A percentile compares a stretch with the other conserved stretches of the same genome.
Evolutionary conservation across 2,888 invertebrate genomes (phyloP).

Genomic region (Lampropteryx suffumata): DNA sequence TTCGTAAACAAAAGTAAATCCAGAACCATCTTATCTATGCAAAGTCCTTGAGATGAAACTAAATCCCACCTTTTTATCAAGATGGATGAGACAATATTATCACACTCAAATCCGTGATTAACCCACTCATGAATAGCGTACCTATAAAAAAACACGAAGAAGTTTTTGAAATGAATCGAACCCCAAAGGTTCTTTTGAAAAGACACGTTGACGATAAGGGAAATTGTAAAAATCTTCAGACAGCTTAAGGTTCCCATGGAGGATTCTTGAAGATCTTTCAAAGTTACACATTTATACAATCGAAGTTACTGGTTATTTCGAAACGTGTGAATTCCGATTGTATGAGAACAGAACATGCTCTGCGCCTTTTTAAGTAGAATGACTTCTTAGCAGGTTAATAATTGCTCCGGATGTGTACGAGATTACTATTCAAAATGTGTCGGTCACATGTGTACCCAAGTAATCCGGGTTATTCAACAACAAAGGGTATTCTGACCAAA

Average conservation of each 20-base stretch:
- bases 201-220: background rate
- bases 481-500: background rate
- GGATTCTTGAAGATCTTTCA: too few relatives aligned
- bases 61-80: slow-evolving; percentile 65
- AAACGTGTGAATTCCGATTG: too few relatives aligned
- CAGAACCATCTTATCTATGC: slow-evolving; percentile 59
- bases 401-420: too few relatives aligned
- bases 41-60: slow-evolving; percentile 64
- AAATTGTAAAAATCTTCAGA: slow-evolving; percentile 9
- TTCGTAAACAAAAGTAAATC: slow-evolving; percentile 18
- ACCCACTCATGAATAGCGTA: background rate
- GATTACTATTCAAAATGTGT: too few relatives aligned
- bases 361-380: too few relatives aligned
- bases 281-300: too few relatives aligned
- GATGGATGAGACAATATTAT: slow-evolving; percentile 56
- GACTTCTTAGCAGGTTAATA: too few relatives aligned
- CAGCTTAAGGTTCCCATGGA: slow-evolving; percentile 7
- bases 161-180: slow-evolving; percentile 10
- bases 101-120: slow-evolving; percentile 6
- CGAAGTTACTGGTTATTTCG: too few relatives aligned
- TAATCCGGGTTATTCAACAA: background rate
- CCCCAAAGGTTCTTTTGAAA: slow-evolving; percentile 13
- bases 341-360: too few relatives aligned
- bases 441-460: too few relatives aligned
- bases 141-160: too few relatives aligned